Percentiles rank a stretch among this genome's conserved stretches.
Evolutionary conservation across 2,113 vertebrate genomes (phyloP).

Genomic region (Coregonus clupeaformis): DNA sequence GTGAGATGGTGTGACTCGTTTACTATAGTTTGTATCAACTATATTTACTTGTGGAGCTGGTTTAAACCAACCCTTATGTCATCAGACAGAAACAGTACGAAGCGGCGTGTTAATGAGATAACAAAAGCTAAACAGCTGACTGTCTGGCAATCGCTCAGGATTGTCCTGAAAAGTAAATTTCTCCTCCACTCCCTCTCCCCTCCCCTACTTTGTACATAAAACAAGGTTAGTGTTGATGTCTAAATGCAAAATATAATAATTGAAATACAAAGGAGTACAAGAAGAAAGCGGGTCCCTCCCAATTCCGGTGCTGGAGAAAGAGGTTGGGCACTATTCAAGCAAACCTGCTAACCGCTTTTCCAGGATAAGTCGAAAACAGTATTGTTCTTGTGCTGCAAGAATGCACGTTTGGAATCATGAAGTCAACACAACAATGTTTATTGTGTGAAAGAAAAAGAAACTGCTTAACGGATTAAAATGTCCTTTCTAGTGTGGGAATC

Average conservation of each 20-base stretch:
- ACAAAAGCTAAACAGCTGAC: background rate
- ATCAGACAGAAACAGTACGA: background rate
- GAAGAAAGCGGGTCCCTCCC: background rate
- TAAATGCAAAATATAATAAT: conserved; percentile 13
- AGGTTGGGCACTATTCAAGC: background rate
- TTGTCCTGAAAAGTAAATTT: background rate
- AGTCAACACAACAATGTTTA: too few species aligned
- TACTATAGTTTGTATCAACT: background rate
- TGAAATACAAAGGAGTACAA: background rate
- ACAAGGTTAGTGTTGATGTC: conserved; percentile 19
- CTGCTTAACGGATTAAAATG: background rate
- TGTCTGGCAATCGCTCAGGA: conserved; percentile 2
- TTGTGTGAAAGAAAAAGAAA: too few species aligned
- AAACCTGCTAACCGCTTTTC: background rate
- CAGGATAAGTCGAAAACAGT: background rate
- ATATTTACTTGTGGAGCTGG: background rate
- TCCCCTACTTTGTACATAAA: background rate
- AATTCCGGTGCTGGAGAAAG: background rate
- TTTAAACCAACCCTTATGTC: too few species aligned
- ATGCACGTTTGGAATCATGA: background rate
- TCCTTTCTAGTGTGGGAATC: background rate
- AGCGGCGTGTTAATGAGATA: conserved; percentile 21
- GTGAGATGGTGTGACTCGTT: background rate
- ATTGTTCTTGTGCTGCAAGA: background rate
- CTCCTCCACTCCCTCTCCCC: background rate